These are phyloP conservation scores for Chalcosyrphus nemorum DNA, from an alignment of 2,888 invertebrate species.

Conservation along the genomic window DNA sequence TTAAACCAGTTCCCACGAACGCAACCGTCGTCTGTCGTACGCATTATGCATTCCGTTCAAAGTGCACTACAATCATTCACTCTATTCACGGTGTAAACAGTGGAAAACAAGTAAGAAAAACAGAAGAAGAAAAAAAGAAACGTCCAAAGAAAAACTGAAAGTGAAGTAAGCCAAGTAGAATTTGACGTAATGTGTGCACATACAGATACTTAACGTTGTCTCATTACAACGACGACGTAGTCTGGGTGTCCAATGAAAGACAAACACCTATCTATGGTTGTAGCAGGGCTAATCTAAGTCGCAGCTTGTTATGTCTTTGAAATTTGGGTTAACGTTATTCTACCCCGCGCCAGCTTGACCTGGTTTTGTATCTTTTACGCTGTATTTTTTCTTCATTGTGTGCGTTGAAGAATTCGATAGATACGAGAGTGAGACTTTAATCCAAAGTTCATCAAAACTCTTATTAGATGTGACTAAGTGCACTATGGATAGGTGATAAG, in stretches of 20 bases:
- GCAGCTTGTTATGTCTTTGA: slow-evolving; percentile 56
- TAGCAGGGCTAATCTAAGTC: slow-evolving; percentile 63
- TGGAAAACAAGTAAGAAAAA: slow-evolving; percentile 28
- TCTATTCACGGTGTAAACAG: slow-evolving; percentile 16
- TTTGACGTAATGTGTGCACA: slow-evolving; percentile 55
- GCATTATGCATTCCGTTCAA: slow-evolving; percentile 58
- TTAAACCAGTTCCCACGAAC: slow-evolving; percentile 68
- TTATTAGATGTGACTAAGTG: slow-evolving; percentile 31
- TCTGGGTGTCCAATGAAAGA: slow-evolving; percentile 18
- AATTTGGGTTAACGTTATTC: slow-evolving; percentile 66
- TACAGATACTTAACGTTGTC: slow-evolving; percentile 34
- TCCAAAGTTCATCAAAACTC: slow-evolving; percentile 25
- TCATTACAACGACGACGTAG: slow-evolving; percentile 7
- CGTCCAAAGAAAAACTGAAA: slow-evolving; percentile 37
- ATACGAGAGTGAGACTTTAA: slow-evolving; percentile 26
- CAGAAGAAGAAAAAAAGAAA: not conserved
- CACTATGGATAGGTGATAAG: slow-evolving; percentile 34
- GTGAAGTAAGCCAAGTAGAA: slow-evolving; percentile 48
- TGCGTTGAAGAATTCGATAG: not conserved
- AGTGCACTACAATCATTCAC: slow-evolving; percentile 53
- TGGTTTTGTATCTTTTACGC: slow-evolving; percentile 44
- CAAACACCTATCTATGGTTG: slow-evolving; percentile 21
- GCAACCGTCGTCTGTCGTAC: slow-evolving; percentile 20
- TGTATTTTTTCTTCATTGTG: not conserved
- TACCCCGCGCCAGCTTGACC: slow-evolving; percentile 59